These are phyloP conservation scores for Galeopsomyia nigrocyanea DNA, from an alignment of 2,888 invertebrate genomes.

Conservation along the genomic window DNA sequence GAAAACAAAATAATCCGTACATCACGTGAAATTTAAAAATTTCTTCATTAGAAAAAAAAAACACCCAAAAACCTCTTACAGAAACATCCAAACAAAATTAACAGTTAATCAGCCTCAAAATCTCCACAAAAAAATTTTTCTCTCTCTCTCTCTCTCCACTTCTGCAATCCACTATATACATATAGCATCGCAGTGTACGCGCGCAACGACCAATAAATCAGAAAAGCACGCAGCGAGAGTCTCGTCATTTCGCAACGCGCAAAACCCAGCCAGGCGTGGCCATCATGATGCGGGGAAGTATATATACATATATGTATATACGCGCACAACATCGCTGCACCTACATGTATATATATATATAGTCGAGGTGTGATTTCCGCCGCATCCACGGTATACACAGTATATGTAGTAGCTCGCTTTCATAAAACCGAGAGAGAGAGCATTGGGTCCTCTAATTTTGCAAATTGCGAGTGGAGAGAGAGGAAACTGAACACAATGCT, in stretches of 20 bases:
- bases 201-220: constrained; percentile 6
- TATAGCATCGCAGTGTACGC: not conserved
- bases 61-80: too few relatives aligned
- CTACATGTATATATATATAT: too few relatives aligned
- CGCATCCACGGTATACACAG: constrained; percentile 9
- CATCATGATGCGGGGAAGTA: not conserved
- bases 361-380: constrained; percentile 39
- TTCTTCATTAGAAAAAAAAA: too few relatives aligned
- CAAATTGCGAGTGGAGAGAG: not conserved
- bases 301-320: not conserved
- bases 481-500: not conserved
- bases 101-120: too few relatives aligned
- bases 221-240: not conserved
- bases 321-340: not conserved
- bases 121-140: too few relatives aligned
- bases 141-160: too few relatives aligned
- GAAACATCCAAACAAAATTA: too few relatives aligned
- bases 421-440: not conserved
- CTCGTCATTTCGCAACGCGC: not conserved
- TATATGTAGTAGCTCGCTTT: constrained; percentile 4
- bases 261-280: constrained; percentile 7
- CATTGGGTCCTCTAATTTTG: constrained; percentile 8
- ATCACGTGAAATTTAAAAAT: too few relatives aligned
- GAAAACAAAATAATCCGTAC: too few relatives aligned
- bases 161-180: too few relatives aligned